Percentiles rank a stretch among this genome's conserved stretches.
phyloP scores from a whole-genome alignment of 2,888 invertebrate species.

The Andrena hattorfiana region DNA sequence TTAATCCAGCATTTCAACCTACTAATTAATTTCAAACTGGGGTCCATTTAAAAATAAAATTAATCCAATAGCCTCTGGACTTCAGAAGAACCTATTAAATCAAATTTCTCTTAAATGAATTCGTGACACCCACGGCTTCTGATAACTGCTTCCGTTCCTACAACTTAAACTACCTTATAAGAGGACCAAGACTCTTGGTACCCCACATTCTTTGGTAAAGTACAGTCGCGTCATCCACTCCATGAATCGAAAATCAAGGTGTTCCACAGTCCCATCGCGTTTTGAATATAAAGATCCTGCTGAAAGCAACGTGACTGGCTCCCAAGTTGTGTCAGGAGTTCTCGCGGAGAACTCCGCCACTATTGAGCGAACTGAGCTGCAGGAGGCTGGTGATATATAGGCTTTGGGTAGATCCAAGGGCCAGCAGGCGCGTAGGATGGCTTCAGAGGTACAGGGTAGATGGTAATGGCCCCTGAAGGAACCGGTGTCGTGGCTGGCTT shows the following conservation, averaged over 20 bases:
- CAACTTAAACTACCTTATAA: background rate
- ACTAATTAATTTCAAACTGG: too few species aligned
- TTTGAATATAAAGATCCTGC: constrained; percentile 4
- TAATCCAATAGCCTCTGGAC: too few species aligned
- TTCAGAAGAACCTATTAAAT: too few species aligned
- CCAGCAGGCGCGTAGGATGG: constrained; percentile 69
- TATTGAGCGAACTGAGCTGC: constrained; percentile 16
- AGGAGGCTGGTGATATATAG: constrained; percentile 16
- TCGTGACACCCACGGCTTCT: too few species aligned
- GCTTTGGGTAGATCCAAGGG: constrained; percentile 70
- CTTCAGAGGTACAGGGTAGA: constrained; percentile 72
- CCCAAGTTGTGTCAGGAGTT: background rate
- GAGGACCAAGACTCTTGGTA: background rate
- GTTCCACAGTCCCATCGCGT: background rate
- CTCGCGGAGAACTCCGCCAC: background rate
- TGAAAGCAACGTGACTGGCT: constrained; percentile 7
- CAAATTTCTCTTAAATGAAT: too few species aligned
- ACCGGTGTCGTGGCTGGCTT: constrained; percentile 41
- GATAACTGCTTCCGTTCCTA: too few species aligned
- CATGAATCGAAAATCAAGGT: background rate
- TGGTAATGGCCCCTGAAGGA: constrained; percentile 73
- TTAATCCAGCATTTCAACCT: too few species aligned
- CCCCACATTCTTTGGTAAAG: background rate
- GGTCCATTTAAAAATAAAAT: too few species aligned
- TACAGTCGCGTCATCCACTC: background rate